phyloP scores from a whole-genome alignment of 2,113 vertebrate species.

The Rhinopithecus roxellana region DNA sequence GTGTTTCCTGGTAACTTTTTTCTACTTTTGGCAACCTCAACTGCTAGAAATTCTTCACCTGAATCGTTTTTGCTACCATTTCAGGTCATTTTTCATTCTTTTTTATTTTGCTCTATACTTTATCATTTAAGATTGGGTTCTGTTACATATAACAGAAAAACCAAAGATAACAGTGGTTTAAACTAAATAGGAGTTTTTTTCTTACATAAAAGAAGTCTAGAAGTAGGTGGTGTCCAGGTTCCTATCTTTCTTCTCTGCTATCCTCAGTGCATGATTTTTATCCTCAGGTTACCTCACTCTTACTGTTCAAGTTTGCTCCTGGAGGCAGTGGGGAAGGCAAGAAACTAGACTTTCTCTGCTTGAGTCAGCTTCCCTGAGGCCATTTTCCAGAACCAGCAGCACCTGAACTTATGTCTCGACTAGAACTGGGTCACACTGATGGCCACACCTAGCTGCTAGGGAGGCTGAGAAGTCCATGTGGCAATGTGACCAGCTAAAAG shows the following conservation, averaged over 20 bases:
- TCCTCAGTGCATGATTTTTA: neutral
- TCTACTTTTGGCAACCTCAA: neutral
- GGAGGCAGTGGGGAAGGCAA: neutral
- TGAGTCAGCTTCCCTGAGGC: neutral
- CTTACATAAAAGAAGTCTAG: constrained; percentile 4
- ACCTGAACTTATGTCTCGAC: neutral
- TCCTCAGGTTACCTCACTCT: neutral
- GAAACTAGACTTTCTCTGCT: neutral
- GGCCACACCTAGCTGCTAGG: neutral
- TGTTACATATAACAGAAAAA: neutral
- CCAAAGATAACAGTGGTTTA: constrained; percentile 7
- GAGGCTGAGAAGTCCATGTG: neutral
- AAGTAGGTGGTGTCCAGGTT: neutral
- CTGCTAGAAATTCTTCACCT: constrained; percentile 9
- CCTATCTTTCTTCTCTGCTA: neutral
- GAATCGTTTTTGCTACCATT: neutral
- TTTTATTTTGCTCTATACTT: neutral
- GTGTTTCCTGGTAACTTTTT: neutral
- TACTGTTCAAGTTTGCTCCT: neutral
- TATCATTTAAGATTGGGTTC: constrained; percentile 20
- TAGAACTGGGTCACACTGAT: neutral
- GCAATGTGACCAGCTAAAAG: neutral
- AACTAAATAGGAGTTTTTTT: neutral
- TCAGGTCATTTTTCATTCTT: neutral
- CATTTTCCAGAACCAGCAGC: neutral